Conservation (phyloP, 1,140 invertebrate species). For the Aphelenchoides fujianensis region DNA sequence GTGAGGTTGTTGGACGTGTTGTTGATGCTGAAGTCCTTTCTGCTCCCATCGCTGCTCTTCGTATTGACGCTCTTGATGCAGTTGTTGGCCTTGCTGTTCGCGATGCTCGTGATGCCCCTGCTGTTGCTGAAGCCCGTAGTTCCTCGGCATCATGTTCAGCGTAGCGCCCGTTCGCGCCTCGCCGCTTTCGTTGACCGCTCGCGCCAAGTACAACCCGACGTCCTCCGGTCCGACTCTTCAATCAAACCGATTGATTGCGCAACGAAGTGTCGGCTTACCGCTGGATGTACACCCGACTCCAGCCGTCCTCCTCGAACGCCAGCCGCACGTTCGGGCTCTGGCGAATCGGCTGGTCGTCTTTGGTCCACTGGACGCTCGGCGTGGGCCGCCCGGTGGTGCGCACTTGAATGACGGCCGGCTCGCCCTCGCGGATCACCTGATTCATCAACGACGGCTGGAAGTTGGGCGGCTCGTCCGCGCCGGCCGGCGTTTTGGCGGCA, state of each 20-base stretch:
- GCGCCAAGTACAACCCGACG: background rate
- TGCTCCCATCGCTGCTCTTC: no score
- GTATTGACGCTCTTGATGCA: no score
- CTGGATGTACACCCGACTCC: constrained; percentile 46
- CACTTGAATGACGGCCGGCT: constrained; percentile 60
- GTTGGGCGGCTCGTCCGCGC: constrained; percentile 29
- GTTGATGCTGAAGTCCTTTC: no score
- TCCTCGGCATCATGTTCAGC: constrained; percentile 68
- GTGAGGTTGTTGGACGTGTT: no score
- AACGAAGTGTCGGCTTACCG: constrained; percentile 38
- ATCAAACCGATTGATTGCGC: no score
- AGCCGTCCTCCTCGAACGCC: constrained; percentile 43
- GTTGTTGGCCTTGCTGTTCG: no score
- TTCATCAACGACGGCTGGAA: constrained; percentile 47
- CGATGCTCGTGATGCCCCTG: no score
- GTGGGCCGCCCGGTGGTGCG: constrained; percentile 63
- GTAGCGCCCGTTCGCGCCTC: constrained; percentile 78
- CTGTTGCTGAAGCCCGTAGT: no score
- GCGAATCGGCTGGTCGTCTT: constrained; percentile 62
- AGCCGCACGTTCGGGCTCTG: constrained; percentile 62
- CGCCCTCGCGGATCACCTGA: constrained; percentile 58
- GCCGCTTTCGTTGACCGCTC: constrained; percentile 72
- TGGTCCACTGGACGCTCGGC: constrained; percentile 65
- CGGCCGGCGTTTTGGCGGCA: background rate
- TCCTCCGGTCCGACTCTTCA: constrained; percentile 3